phyloP scores from a whole-genome alignment of 2,888 invertebrate species.

The Operophtera brumata region DNA sequence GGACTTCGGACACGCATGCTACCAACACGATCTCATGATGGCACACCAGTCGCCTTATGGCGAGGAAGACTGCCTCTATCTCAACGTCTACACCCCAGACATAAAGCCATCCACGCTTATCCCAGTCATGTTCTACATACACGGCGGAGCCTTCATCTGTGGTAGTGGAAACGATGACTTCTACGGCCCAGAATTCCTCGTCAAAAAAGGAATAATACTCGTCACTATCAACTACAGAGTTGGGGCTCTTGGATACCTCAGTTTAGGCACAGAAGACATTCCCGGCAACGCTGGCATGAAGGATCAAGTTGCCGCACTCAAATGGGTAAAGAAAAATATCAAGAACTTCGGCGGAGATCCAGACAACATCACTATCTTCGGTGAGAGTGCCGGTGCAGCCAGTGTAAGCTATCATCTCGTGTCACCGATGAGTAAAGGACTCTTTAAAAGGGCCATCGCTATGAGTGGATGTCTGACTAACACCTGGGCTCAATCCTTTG shows the following conservation, averaged over 20 bases:
- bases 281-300: constrained; percentile 75
- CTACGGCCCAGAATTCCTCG: constrained; percentile 63
- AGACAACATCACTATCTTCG: constrained; percentile 67
- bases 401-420: constrained; percentile 57
- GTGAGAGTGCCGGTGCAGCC: constrained; percentile 65
- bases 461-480: constrained; percentile 85
- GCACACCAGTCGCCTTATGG: constrained; percentile 31
- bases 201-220: constrained; percentile 57
- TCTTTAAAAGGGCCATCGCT: constrained; percentile 78
- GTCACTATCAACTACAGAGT: constrained; percentile 70
- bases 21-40: constrained; percentile 43
- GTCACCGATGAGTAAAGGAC: constrained; percentile 68
- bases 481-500: constrained; percentile 67
- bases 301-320: constrained; percentile 67
- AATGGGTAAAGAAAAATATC: constrained; percentile 67
- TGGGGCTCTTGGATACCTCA: constrained; percentile 62
- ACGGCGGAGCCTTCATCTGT: constrained; percentile 55
- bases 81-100: constrained; percentile 65
- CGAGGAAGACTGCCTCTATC: constrained; percentile 63
- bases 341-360: constrained; percentile 63
- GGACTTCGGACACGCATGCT: constrained; percentile 51
- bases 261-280: constrained; percentile 59
- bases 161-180: constrained; percentile 58
- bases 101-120: constrained; percentile 39
- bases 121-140: constrained; percentile 67